Conservation (phyloP, 1,140 invertebrate genomes). For the Camponotus pennsylvanicus region DNA sequence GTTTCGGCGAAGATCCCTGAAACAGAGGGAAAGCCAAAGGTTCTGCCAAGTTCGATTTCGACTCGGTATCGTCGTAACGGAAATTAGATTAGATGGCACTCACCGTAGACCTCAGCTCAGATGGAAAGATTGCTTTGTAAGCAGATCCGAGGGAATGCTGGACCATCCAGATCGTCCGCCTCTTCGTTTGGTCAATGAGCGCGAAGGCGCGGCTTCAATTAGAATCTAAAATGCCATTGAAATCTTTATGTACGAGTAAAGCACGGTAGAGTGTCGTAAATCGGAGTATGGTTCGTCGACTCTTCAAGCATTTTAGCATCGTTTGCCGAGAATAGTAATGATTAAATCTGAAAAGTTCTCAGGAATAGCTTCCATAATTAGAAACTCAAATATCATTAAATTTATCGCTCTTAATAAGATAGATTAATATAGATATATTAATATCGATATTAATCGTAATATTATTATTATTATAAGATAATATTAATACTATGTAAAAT, state of each 20-base stretch:
- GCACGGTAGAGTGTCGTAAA: not conserved
- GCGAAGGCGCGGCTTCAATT: slow-evolving; percentile 58
- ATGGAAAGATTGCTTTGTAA: slow-evolving; percentile 82
- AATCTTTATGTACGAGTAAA: slow-evolving; percentile 6
- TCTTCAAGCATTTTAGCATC: slow-evolving; percentile 21
- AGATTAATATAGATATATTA: not conserved
- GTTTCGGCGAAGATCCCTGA: slow-evolving; percentile 53
- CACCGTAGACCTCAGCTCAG: slow-evolving; percentile 72
- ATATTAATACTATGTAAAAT: too few relatives aligned
- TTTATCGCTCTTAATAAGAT: not conserved
- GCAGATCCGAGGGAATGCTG: slow-evolving; percentile 75
- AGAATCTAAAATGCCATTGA: slow-evolving; percentile 54
- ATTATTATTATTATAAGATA: too few relatives aligned
- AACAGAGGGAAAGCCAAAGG: slow-evolving; percentile 55
- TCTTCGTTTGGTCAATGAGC: slow-evolving; percentile 65
- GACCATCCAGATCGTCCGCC: slow-evolving; percentile 50
- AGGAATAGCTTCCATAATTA: not conserved
- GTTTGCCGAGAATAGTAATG: not conserved
- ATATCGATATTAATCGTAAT: not conserved
- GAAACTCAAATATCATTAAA: not conserved
- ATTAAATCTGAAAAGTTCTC: slow-evolving; percentile 3
- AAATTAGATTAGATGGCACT: slow-evolving; percentile 81
- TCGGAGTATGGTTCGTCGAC: slow-evolving; percentile 26
- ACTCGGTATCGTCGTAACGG: slow-evolving; percentile 77
- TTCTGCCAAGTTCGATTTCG: slow-evolving; percentile 81